phyloP scores from a whole-genome alignment of 2,797 vertebrate genomes.

The Rhyacichthys aspro region DNA sequence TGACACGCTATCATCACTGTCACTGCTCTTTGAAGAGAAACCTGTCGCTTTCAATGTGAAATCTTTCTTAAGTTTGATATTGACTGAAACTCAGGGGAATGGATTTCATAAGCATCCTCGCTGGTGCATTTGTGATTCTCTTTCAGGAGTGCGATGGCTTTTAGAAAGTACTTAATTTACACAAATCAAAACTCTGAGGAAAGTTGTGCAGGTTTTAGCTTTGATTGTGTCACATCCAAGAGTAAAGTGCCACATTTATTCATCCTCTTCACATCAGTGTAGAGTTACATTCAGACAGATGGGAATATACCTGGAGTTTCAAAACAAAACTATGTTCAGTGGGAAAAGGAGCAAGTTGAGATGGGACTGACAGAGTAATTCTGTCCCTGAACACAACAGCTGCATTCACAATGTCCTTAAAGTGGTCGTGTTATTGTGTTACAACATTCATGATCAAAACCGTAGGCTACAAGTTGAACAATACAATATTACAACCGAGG shows the following conservation, averaged over 20 bases:
- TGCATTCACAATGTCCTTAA: too few relatives aligned
- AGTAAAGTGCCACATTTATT: constrained; percentile 28
- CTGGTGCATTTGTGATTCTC: constrained; percentile 25
- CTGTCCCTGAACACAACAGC: neutral
- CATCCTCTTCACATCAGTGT: constrained; percentile 14
- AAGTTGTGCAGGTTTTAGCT: constrained; percentile 29
- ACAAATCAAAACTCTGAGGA: constrained; percentile 14
- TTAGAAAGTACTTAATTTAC: constrained; percentile 38
- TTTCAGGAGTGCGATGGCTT: constrained; percentile 29
- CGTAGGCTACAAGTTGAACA: too few relatives aligned
- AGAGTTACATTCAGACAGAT: constrained; percentile 17
- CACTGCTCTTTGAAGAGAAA: constrained; percentile 37
- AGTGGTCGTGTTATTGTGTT: neutral
- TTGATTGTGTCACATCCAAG: constrained; percentile 43
- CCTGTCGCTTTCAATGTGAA: constrained; percentile 32
- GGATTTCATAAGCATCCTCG: constrained; percentile 17
- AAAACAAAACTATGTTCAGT: constrained; percentile 20
- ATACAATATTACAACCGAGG: too few relatives aligned
- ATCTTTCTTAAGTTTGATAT: constrained; percentile 21
- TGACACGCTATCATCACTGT: constrained; percentile 46
- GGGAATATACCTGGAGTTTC: constrained; percentile 16
- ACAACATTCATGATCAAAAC: too few relatives aligned
- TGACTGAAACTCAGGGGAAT: constrained; percentile 23
- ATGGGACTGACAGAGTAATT: constrained; percentile 28
- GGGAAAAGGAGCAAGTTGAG: constrained; percentile 22